Evolutionary conservation across 2,797 vertebrate species (phyloP).

Genomic region (Potorous gilbertii): DNA sequence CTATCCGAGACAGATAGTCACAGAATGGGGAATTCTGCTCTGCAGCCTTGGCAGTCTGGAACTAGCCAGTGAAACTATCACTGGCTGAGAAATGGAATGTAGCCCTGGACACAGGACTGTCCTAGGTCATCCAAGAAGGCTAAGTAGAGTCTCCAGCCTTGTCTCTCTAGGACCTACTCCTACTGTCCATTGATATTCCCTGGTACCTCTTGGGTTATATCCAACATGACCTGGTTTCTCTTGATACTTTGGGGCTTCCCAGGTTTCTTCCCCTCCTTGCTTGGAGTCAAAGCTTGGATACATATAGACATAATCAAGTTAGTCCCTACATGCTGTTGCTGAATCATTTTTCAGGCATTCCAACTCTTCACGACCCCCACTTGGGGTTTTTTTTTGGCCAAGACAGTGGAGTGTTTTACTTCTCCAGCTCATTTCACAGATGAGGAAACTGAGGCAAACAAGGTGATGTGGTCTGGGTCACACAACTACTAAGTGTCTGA

Average conservation of each 20-base stretch:
- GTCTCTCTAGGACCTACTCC: not conserved
- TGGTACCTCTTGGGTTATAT: not conserved
- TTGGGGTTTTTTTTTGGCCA: not conserved
- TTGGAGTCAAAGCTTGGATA: not conserved
- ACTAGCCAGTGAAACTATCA: too few relatives aligned
- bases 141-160: not conserved
- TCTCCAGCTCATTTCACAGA: not conserved
- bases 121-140: not conserved
- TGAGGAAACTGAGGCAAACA: not conserved
- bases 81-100: accelerated
- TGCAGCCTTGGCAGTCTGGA: not conserved
- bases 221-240: not conserved
- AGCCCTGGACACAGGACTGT: not conserved
- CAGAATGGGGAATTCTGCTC: not conserved
- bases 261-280: not conserved
- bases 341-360: not conserved
- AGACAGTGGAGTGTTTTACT: not conserved
- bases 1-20: not conserved
- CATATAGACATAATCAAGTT: not conserved
- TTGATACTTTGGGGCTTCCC: not conserved
- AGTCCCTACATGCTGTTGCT: not conserved
- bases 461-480: not conserved
- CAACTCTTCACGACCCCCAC: not conserved
- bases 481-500: not conserved
- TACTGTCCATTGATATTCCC: not conserved